phyloP scores from a whole-genome alignment of 2,888 invertebrate genomes.

The Ichneumon xanthorius region DNA sequence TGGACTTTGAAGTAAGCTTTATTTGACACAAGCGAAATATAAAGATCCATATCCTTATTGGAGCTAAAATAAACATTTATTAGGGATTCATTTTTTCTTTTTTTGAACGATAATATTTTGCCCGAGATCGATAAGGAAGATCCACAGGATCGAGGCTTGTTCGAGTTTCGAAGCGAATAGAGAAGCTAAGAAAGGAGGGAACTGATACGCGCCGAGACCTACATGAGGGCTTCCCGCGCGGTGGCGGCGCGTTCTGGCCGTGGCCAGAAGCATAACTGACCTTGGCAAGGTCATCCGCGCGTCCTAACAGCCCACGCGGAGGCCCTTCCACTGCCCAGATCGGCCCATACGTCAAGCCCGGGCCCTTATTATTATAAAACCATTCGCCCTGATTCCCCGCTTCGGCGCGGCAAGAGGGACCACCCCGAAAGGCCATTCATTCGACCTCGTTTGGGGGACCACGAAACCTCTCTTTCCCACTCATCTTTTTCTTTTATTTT shows the following conservation, averaged over 20 bases:
- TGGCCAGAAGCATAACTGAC: constrained; percentile 82
- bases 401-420: constrained; percentile 31
- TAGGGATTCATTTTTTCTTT: neutral
- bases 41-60: neutral
- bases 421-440: constrained; percentile 75
- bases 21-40: neutral
- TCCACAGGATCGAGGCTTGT: constrained; percentile 38
- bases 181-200: constrained; percentile 27
- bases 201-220: constrained; percentile 18
- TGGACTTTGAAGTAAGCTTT: neutral
- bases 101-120: neutral
- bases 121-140: constrained; percentile 76
- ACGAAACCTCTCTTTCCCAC: constrained; percentile 56
- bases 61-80: neutral
- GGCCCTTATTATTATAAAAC: constrained; percentile 80
- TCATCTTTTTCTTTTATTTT: constrained; percentile 40
- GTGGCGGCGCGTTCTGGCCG: constrained; percentile 80
- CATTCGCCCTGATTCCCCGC: constrained; percentile 76
- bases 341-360: constrained; percentile 55
- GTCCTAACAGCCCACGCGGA: constrained; percentile 77
- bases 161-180: neutral
- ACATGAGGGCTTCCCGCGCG: constrained; percentile 60
- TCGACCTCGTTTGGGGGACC: constrained; percentile 71
- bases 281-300: constrained; percentile 83
- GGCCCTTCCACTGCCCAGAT: constrained; percentile 69